Percentiles rank a stretch among this genome's conserved stretches.
These are phyloP conservation scores for Platysternon megacephalum DNA, from an alignment of 2,113 vertebrate species.

Conservation along the genomic window DNA sequence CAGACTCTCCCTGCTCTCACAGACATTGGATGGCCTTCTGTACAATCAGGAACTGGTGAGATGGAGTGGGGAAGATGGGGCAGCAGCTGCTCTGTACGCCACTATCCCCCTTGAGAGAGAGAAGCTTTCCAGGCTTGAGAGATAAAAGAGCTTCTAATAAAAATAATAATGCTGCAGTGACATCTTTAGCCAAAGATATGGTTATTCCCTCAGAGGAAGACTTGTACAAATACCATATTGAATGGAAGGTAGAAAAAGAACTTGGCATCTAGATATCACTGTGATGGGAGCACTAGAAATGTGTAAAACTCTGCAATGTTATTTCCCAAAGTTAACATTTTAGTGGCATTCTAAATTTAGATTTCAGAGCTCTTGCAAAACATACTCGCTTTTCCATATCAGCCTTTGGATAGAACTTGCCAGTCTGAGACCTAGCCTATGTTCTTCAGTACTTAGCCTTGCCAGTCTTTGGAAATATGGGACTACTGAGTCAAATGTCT, in stretches of 20 bases:
- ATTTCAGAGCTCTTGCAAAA: rapidly evolving
- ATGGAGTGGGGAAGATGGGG: neutral
- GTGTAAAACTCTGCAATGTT: neutral
- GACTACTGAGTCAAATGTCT: neutral
- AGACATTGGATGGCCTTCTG: neutral
- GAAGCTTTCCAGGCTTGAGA: neutral
- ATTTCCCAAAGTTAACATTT: neutral
- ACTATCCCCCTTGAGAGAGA: neutral
- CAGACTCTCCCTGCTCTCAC: neutral
- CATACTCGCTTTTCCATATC: neutral
- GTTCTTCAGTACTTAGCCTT: neutral
- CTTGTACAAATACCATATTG: neutral
- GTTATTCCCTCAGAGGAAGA: neutral
- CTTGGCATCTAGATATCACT: neutral
- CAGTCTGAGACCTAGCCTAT: neutral
- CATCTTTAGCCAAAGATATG: neutral
- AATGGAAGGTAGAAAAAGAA: neutral
- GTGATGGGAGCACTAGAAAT: neutral
- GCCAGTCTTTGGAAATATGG: neutral
- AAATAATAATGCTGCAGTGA: neutral
- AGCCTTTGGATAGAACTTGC: neutral
- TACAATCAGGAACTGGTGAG: neutral
- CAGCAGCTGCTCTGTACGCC: neutral
- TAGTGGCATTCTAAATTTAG: neutral
- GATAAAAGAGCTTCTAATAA: neutral